Conservation (phyloP, 2,113 vertebrate species). For the Phalacrocorax aristotelis region DNA sequence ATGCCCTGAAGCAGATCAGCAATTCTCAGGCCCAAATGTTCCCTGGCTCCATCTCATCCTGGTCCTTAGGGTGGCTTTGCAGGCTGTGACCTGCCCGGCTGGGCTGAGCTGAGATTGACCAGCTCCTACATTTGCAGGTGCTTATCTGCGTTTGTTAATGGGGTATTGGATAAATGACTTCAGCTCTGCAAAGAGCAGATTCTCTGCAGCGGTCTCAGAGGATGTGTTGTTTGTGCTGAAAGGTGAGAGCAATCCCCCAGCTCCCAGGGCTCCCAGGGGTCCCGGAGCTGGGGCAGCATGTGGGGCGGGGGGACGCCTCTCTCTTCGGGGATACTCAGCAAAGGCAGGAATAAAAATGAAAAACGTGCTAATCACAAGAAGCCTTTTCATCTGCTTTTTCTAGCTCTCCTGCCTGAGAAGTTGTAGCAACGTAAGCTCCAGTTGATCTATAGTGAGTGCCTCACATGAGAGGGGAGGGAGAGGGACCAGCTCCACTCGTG, state of each 20-base stretch:
- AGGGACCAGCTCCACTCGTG: accelerated
- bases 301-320: not conserved
- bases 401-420: not conserved
- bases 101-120: no score
- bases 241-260: not conserved
- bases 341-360: not conserved
- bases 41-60: not conserved
- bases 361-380: not conserved
- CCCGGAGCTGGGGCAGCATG: not conserved
- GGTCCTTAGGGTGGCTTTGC: not conserved
- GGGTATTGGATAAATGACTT: accelerated
- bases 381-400: not conserved
- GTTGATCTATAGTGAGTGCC: not conserved
- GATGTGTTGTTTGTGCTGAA: accelerated
- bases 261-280: not conserved
- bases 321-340: not conserved
- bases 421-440: not conserved
- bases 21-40: not conserved
- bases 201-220: not conserved
- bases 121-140: not conserved
- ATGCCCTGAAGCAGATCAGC: not conserved
- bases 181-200: not conserved
- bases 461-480: not conserved
- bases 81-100: not conserved
- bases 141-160: not conserved